Percentiles rank a stretch among this genome's conserved stretches.
phyloP scores from a whole-genome alignment of 2,888 invertebrate species.

The Subacronicta megacephala region DNA sequence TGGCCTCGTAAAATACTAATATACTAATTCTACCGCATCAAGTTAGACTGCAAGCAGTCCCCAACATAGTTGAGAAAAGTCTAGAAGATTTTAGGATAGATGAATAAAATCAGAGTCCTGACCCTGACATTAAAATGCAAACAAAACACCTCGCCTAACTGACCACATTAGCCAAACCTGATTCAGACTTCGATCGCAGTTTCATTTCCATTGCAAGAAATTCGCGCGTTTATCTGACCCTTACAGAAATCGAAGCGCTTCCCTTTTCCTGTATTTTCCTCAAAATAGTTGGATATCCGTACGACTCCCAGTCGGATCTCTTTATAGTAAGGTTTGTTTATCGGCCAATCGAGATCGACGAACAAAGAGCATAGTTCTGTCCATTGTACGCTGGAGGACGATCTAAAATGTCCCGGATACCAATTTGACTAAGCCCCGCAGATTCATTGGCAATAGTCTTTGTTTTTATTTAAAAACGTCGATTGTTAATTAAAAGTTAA shows the following conservation, averaged over 20 bases:
- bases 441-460: slow-evolving; percentile 53
- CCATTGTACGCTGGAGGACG: slow-evolving; percentile 64
- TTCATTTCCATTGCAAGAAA: slow-evolving; percentile 62
- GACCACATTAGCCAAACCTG: slow-evolving; percentile 45
- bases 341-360: slow-evolving; percentile 67
- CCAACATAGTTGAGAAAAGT: no score
- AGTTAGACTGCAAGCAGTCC: no score
- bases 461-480: slow-evolving; percentile 49
- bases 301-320: slow-evolving; percentile 66
- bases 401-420: slow-evolving; percentile 67
- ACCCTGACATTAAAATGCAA: slow-evolving; percentile 42
- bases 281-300: slow-evolving; percentile 64
- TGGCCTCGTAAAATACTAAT: no score
- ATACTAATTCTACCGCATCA: no score
- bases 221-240: slow-evolving; percentile 59
- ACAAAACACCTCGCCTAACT: slow-evolving; percentile 9
- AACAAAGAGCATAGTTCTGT: slow-evolving; percentile 67
- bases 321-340: slow-evolving; percentile 75
- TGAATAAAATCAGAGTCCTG: slow-evolving; percentile 18
- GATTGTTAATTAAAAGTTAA: slow-evolving; percentile 55
- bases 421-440: slow-evolving; percentile 62
- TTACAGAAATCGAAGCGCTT: slow-evolving; percentile 60
- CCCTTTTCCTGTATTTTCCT: slow-evolving; percentile 68
- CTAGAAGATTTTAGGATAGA: no score
- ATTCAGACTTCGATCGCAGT: slow-evolving; percentile 56